Evolutionary conservation across 2,888 invertebrate genomes (phyloP), one percentile per base, ranked within the genome.

Genomic region (Epiblema foenella): DNA sequence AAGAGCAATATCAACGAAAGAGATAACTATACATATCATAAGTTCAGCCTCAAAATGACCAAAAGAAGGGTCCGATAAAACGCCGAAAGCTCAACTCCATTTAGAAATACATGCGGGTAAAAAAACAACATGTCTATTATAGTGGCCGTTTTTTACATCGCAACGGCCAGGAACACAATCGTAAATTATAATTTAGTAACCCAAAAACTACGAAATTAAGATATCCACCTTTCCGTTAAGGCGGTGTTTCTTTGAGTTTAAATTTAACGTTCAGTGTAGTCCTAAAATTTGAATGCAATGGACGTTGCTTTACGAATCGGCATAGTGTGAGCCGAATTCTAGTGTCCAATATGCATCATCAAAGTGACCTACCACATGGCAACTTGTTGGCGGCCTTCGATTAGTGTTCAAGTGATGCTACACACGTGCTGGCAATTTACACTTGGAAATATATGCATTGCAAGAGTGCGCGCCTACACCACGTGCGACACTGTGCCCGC

Each of bases 181-280:
- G 88, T 93, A 93, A 92, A 92, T 91, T 93, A 93, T 93, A 92
- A 92, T 92, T 92, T 91, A 91, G 86, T 85, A 85, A 85, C 85
- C 82, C 76, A 76, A 82, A 86, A 85, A 83, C 85, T 85, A 83
- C 83, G 81, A 87, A 93, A 93, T 93, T 90, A 89, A 93, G 93
- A 91, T 90, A 93, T 93, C 91, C 82, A 84, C 77, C 79, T 78
- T 83, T 83, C 79, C 77, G 82, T 82, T 83, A 82, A 74, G 88
- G 86, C 92, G 93, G 93, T 83, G 78, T 84, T 79, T 87, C 85
- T 93, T 93, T 84, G 83, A 84, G 75, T 82, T 81, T 75, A 80
- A 79, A 79, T 72, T 83, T 77, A 58, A 68, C 68, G 75, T 77
- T 80, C 87, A 93, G 92, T 93, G 78, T 81, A 77, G 78, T 80